Percentiles rank a stretch among this genome's conserved stretches.
Conservation (phyloP, 1,140 invertebrate genomes). For the Lordiphosa collinella region DNA sequence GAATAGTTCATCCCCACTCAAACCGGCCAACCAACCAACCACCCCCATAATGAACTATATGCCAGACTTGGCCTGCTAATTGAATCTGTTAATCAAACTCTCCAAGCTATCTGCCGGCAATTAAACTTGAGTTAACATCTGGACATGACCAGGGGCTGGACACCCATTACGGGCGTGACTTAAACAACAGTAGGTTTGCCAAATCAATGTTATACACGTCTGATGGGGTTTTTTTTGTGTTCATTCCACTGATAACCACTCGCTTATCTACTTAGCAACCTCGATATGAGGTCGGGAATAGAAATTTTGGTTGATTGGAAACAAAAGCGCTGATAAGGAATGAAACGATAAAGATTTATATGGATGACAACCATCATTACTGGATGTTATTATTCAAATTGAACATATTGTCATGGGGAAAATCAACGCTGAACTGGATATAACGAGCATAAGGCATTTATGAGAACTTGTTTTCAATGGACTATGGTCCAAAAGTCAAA, state of each 20-base stretch:
- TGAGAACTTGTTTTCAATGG: too few species aligned
- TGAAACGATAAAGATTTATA: slow-evolving; percentile 1
- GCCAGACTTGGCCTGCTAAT: slow-evolving; percentile 4
- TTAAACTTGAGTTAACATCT: neutral
- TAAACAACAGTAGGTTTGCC: neutral
- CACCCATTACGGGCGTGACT: neutral
- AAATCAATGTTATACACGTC: slow-evolving; percentile 5
- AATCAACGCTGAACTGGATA: too few species aligned
- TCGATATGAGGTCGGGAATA: neutral
- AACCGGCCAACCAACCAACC: too few species aligned
- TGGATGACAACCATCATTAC: too few species aligned
- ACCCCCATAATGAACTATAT: neutral
- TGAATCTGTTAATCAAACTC: slow-evolving; percentile 11
- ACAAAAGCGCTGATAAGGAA: slow-evolving; percentile 1
- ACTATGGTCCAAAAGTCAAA: too few species aligned
- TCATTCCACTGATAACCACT: neutral
- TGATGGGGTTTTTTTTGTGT: slow-evolving; percentile 1
- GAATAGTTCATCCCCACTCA: neutral
- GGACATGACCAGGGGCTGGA: too few species aligned
- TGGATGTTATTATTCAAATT: too few species aligned
- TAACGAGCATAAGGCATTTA: too few species aligned
- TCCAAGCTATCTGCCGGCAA: neutral
- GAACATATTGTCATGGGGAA: too few species aligned
- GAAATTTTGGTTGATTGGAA: neutral
- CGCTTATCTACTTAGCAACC: slow-evolving; percentile 11